These are phyloP conservation scores for Hippopotamus amphibius DNA, from an alignment of 2,113 vertebrate genomes.

Conservation along the genomic window DNA sequence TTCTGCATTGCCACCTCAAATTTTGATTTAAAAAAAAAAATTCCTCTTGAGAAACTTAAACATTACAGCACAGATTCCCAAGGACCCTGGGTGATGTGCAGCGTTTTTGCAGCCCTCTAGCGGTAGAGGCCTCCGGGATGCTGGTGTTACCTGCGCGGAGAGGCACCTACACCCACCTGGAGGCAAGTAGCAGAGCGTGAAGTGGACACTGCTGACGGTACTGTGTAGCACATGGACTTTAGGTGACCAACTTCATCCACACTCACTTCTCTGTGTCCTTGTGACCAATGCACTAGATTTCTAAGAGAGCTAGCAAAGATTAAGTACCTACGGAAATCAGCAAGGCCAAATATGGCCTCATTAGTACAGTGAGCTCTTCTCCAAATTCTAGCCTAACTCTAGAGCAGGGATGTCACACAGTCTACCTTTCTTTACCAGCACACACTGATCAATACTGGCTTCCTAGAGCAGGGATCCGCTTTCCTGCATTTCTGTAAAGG, in stretches of 20 bases:
- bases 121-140: fast-evolving
- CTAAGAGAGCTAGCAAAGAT: neutral
- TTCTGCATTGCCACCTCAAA: neutral
- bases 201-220: neutral
- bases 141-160: neutral
- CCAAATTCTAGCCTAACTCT: neutral
- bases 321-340: neutral
- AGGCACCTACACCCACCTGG: neutral
- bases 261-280: neutral
- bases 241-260: neutral
- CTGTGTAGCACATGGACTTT: neutral
- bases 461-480: neutral
- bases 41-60: neutral
- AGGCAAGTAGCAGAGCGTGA: neutral
- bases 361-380: neutral
- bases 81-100: fast-evolving
- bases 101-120: neutral
- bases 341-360: neutral
- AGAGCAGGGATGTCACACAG: neutral
- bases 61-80: neutral
- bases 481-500: neutral
- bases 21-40: neutral
- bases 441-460: neutral
- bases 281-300: neutral
- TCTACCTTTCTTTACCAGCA: neutral